phyloP scores from a whole-genome alignment of 2,888 invertebrate genomes.

The Muschampia plurimacula region DNA sequence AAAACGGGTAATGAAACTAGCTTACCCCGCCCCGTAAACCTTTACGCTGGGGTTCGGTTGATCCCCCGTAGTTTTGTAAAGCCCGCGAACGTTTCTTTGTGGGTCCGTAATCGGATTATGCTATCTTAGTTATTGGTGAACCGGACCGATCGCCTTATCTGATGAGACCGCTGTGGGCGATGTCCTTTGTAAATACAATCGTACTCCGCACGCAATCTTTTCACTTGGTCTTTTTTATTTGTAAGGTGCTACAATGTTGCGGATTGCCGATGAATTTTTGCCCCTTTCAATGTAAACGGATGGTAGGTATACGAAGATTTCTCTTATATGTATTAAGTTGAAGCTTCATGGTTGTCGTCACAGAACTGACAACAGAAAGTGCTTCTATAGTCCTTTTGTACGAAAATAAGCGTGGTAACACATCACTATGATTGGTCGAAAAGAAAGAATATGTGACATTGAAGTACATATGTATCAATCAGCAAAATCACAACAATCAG shows the following conservation, averaged over 20 bases:
- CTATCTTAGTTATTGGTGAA: constrained; percentile 61
- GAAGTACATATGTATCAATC: too few species aligned
- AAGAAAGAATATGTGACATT: too few species aligned
- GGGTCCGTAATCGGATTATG: constrained; percentile 65
- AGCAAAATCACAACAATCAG: too few species aligned
- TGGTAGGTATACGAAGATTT: too few species aligned
- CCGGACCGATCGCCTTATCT: constrained; percentile 46
- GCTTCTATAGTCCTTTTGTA: too few species aligned
- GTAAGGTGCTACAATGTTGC: constrained; percentile 23
- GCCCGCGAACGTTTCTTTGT: constrained; percentile 63
- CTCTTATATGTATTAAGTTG: too few species aligned
- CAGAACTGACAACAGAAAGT: too few species aligned
- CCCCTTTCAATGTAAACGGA: too few species aligned
- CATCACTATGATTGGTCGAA: too few species aligned
- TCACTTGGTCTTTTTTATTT: constrained; percentile 30
- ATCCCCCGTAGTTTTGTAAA: constrained; percentile 56
- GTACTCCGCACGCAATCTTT: constrained; percentile 32
- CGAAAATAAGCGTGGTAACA: too few species aligned
- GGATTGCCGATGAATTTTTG: background rate
- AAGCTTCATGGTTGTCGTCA: too few species aligned
- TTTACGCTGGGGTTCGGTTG: constrained; percentile 28
- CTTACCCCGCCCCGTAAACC: constrained; percentile 23
- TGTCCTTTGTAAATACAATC: constrained; percentile 43
- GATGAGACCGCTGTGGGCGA: constrained; percentile 39
- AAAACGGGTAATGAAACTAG: constrained; percentile 35